phyloP scores from a whole-genome alignment of 2,113 vertebrate genomes.

The Pelusios castaneus region DNA sequence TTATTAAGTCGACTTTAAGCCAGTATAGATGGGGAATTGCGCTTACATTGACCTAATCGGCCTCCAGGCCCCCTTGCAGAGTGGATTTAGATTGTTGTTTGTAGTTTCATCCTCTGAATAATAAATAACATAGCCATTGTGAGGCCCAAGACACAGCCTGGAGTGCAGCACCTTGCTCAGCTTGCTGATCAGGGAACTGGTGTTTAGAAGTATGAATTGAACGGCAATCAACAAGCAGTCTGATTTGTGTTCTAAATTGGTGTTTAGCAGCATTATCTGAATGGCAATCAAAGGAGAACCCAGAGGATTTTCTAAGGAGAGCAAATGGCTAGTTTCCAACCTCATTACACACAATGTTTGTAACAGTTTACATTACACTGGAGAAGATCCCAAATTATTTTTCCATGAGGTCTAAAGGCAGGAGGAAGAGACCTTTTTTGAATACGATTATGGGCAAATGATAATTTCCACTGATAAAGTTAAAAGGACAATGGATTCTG shows the following conservation, averaged over 20 bases:
- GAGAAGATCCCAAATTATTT: slow-evolving; percentile 50
- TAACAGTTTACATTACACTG: slow-evolving; percentile 48
- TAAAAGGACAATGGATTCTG: not conserved
- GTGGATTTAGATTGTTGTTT: slow-evolving; percentile 15
- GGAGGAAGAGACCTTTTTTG: not conserved
- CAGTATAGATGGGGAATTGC: too few relatives aligned
- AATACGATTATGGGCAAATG: slow-evolving; percentile 1
- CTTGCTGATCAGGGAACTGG: slow-evolving; percentile 31
- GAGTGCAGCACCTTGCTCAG: slow-evolving; percentile 11
- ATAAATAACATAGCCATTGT: not conserved
- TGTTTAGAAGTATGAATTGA: slow-evolving; percentile 58
- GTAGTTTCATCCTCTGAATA: not conserved
- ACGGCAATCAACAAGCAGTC: slow-evolving; percentile 56
- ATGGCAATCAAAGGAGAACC: slow-evolving; percentile 57
- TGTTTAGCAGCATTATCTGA: slow-evolving; percentile 59
- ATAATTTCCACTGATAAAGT: not conserved
- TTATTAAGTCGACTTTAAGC: too few relatives aligned
- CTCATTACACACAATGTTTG: slow-evolving; percentile 64
- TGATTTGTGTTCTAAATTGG: slow-evolving; percentile 66
- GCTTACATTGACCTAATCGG: too few relatives aligned
- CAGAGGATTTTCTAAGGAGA: slow-evolving; percentile 41
- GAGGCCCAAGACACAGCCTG: slow-evolving; percentile 9
- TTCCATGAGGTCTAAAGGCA: not conserved
- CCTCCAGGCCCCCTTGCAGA: too few relatives aligned
- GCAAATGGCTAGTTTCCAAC: slow-evolving; percentile 56